Evolutionary conservation across 2,888 invertebrate species (phyloP).

Genomic region (Drosophila mercatorum): DNA sequence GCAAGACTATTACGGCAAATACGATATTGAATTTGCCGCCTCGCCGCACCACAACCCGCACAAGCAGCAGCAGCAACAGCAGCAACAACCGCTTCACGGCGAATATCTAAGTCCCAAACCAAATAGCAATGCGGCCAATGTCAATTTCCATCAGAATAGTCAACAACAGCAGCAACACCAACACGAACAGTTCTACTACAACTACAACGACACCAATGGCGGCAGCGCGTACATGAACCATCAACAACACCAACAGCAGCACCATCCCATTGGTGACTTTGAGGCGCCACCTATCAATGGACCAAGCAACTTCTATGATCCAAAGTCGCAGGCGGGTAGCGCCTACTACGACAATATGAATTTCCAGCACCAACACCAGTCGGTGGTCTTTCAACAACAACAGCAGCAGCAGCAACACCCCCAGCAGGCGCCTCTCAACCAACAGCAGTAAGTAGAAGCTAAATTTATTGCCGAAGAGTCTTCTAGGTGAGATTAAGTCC

Average conservation of each 20-base stretch:
- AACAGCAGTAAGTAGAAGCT: constrained; percentile 64
- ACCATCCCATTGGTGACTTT: constrained; percentile 75
- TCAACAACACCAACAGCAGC: constrained; percentile 73
- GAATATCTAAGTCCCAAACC: constrained; percentile 82
- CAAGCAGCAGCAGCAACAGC: constrained; percentile 47
- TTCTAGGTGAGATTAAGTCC: background rate
- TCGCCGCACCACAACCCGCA: constrained; percentile 64
- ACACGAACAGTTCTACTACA: constrained; percentile 82
- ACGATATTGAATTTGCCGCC: constrained; percentile 82
- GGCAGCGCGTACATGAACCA: constrained; percentile 73
- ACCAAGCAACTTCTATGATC: constrained; percentile 80
- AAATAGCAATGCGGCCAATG: constrained; percentile 60
- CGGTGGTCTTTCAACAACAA: constrained; percentile 67
- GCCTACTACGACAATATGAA: constrained; percentile 83
- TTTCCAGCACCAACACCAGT: constrained; percentile 73
- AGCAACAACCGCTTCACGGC: constrained; percentile 57
- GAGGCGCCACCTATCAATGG: constrained; percentile 80
- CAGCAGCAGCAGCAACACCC: constrained; percentile 63
- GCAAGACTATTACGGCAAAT: constrained; percentile 84
- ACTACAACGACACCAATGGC: constrained; percentile 78
- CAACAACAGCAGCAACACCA: constrained; percentile 74
- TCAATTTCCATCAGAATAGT: constrained; percentile 71
- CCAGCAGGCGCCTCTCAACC: constrained; percentile 61
- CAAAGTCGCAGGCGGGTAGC: constrained; percentile 73
- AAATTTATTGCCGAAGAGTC: background rate